Evolutionary conservation across 2,797 vertebrate species (phyloP).

Genomic region (Falco concolor): DNA sequence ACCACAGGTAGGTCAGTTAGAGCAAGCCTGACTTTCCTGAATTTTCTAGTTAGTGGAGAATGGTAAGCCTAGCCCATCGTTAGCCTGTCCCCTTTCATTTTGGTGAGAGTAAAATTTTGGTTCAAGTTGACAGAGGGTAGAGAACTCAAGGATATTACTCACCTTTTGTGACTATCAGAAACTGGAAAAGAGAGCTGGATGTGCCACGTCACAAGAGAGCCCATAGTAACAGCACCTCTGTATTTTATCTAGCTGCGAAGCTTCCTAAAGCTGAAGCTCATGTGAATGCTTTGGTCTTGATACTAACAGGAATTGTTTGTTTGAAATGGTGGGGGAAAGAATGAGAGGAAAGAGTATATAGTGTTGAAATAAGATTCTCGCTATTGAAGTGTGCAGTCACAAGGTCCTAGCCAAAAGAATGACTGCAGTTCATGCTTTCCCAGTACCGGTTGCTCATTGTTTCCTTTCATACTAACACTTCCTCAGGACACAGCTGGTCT

Average conservation of each 20-base stretch:
- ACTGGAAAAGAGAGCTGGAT: background rate
- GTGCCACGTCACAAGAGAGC: background rate
- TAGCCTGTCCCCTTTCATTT: background rate
- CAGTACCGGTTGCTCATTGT: background rate
- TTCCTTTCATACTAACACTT: background rate
- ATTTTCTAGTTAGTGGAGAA: background rate
- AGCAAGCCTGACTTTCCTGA: background rate
- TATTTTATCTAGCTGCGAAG: background rate
- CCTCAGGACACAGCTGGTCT: background rate
- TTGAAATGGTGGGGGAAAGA: background rate
- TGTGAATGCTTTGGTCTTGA: background rate
- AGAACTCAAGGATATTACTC: background rate
- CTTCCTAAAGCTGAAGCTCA: background rate
- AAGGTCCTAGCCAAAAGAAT: background rate
- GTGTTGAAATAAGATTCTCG: background rate
- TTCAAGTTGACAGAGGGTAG: background rate
- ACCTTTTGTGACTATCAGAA: background rate
- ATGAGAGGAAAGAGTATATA: background rate
- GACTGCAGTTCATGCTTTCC: background rate
- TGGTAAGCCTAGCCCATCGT: background rate
- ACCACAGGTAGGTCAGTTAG: background rate
- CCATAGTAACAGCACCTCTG: background rate
- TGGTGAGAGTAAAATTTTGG: background rate
- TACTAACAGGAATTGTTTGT: background rate
- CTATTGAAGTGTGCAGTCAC: background rate